Conservation (phyloP, 2,888 invertebrate genomes). For the Athrips mouffetella region DNA sequence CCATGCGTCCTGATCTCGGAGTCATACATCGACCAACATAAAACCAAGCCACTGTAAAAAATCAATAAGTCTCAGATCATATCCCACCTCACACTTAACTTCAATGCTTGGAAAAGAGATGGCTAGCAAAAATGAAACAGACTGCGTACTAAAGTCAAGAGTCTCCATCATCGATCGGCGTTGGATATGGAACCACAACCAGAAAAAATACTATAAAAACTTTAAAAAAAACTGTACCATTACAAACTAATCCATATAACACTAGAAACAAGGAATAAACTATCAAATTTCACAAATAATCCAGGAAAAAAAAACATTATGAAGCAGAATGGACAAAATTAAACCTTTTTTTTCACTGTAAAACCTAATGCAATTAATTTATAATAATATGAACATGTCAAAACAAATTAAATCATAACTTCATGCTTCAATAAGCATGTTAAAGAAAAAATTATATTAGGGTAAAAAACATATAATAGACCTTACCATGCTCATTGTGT, state of each 20-base stretch:
- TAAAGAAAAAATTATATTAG: conserved; percentile 46
- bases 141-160: conserved; percentile 67
- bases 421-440: conserved; percentile 61
- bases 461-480: conserved; percentile 55
- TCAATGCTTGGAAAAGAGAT: conserved; percentile 57
- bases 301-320: conserved; percentile 13
- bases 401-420: conserved; percentile 77
- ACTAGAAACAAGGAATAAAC: conserved; percentile 33
- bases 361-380: conserved; percentile 37
- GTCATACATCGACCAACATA: conserved; percentile 32
- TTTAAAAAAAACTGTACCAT: conserved; percentile 29
- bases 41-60: conserved; percentile 53
- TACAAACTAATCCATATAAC: conserved; percentile 38
- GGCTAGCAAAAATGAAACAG: conserved; percentile 57
- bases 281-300: conserved; percentile 52
- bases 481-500: conserved; percentile 75
- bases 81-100: conserved; percentile 48
- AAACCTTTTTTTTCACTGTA: conserved; percentile 21
- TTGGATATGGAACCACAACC: conserved; percentile 36
- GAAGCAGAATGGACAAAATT: conserved; percentile 19
- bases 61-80: conserved; percentile 72
- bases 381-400: conserved; percentile 65
- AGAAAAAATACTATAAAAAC: conserved; percentile 28
- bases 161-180: conserved; percentile 70
- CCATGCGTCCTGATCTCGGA: conserved; percentile 25